Percentiles rank a stretch among this genome's conserved stretches.
Evolutionary conservation across 2,888 invertebrate genomes (phyloP).

Genomic region (Eilema depressum): DNA sequence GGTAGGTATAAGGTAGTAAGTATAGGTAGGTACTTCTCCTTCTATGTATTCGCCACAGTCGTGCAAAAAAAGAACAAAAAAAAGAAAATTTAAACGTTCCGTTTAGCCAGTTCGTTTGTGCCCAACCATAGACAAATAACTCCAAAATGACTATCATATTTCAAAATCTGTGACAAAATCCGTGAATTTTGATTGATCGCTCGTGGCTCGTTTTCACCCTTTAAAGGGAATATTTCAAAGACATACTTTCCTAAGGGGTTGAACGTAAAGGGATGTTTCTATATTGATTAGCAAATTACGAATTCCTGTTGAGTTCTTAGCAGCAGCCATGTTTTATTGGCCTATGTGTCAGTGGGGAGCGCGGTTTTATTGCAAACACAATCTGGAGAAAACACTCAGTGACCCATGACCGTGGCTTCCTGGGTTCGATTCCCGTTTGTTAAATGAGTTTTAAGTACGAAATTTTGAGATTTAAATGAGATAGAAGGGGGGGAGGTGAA

Average conservation of each 20-base stretch:
- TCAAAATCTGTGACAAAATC: slow-evolving; percentile 53
- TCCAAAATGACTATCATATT: slow-evolving; percentile 53
- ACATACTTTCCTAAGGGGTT: slow-evolving; percentile 64
- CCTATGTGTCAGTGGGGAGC: slow-evolving; percentile 43
- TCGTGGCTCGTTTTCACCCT: slow-evolving; percentile 44
- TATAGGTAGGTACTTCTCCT: neutral
- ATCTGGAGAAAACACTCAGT: slow-evolving; percentile 7
- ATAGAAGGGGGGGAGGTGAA: no score
- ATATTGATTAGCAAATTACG: slow-evolving; percentile 67
- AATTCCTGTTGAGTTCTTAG: slow-evolving; percentile 60
- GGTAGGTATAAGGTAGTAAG: neutral
- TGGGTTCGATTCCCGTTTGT: neutral
- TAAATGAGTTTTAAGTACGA: neutral
- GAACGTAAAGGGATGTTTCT: slow-evolving; percentile 59
- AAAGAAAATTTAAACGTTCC: slow-evolving; percentile 12
- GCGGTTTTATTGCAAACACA: slow-evolving; percentile 35
- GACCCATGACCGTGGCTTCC: neutral
- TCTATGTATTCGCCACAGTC: neutral
- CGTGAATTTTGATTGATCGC: slow-evolving; percentile 50
- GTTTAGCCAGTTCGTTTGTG: slow-evolving; percentile 28
- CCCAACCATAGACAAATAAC: slow-evolving; percentile 42
- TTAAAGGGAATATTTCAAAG: slow-evolving; percentile 61
- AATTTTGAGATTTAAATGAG: no score
- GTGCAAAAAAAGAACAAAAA: neutral
- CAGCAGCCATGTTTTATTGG: slow-evolving; percentile 44